Base-by-base conservation (phyloP, 2,797 vertebrate species). In the Syngnathus acus region DNA sequence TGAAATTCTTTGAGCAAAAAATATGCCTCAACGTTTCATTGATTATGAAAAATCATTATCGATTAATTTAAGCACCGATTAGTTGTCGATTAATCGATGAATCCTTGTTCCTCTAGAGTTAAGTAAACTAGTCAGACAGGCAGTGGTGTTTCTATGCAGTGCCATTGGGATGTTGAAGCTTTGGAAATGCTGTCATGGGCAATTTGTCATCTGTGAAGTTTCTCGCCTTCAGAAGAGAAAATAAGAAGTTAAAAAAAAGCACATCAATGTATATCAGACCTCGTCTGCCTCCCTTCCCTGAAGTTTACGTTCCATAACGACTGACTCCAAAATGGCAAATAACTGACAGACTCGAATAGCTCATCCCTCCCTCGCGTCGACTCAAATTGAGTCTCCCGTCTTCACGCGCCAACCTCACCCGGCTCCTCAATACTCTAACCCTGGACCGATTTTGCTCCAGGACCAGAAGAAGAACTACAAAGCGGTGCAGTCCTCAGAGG, bases 391-490 rank as follows among this genome's bases (percentile, higher is more conserved):
- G 83, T 86, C 81, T 76, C 87, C 81, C 86, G 77, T 72, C 86
- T 78, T 85, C 76, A 83, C 80, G 82, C 76, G 76, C 76, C 76
- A 67, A 75, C 63, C 77, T 13, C 70, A 75, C 63, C 74, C 59
- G 68, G 74, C 60, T 71, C 75, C 64, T 77, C 77, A 71, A 63
- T 19, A 21, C 69, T 74, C 40, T 73, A 21, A 51, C n/a, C 9
- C 19, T 51, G 50, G 76, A 77, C 32, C 26, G 26, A 57, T 82
- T 76, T 92, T 89, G 88, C 86, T 83, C 84, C 93, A 95, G 93
- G 95, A 98, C 84, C 93, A 95, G 89, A 94, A 93, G 92, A 93
- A 88, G 88, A 91, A 93, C 90, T 97, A 97, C 93, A 93, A 90
- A 80, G 94, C 91, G 84, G 94, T 95, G 82, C 93, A 93, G 90